Conservation (phyloP, 1,140 invertebrate genomes). For the Drosophila pseudoananassae region DNA sequence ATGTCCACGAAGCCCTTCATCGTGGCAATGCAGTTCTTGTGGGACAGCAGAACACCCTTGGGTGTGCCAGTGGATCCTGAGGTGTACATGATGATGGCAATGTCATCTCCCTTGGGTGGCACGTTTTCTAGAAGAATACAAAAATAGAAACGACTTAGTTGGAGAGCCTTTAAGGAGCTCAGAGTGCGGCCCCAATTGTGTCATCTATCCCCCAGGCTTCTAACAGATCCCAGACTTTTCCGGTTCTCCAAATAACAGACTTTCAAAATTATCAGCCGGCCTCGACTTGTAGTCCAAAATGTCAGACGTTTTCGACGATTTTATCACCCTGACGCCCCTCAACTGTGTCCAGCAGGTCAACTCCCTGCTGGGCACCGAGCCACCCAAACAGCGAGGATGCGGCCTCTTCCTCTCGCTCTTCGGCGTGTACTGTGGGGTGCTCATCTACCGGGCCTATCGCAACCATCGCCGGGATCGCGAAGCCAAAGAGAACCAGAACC, state of each 20-base stretch:
- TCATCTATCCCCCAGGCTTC: not conserved
- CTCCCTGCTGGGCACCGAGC: slow-evolving; percentile 5
- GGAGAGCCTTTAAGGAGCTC: not conserved
- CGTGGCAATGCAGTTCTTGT: slow-evolving; percentile 95
- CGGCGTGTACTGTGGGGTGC: slow-evolving; percentile 30
- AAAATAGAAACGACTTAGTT: not conserved
- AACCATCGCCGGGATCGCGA: not conserved
- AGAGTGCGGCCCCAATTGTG: not conserved
- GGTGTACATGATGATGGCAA: slow-evolving; percentile 98
- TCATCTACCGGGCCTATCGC: slow-evolving; percentile 22
- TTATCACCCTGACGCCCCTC: slow-evolving; percentile 37
- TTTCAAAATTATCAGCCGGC: slow-evolving; percentile 28
- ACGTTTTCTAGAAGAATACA: slow-evolving; percentile 83
- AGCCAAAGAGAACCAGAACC: not conserved
- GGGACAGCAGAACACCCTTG: slow-evolving; percentile 94
- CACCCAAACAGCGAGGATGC: slow-evolving; percentile 3
- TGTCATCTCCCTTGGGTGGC: slow-evolving; percentile 89
- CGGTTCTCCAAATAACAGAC: not conserved
- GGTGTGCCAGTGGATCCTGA: slow-evolving; percentile 96
- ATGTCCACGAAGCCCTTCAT: slow-evolving; percentile 94
- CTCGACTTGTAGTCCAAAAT: slow-evolving; percentile 1
- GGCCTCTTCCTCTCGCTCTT: slow-evolving; percentile 18
- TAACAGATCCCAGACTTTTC: not conserved
- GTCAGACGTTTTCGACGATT: slow-evolving; percentile 21
- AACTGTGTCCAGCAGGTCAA: slow-evolving; percentile 34